phyloP scores from a whole-genome alignment of 2,113 vertebrate genomes.

The Microcebus tavaratra region DNA sequence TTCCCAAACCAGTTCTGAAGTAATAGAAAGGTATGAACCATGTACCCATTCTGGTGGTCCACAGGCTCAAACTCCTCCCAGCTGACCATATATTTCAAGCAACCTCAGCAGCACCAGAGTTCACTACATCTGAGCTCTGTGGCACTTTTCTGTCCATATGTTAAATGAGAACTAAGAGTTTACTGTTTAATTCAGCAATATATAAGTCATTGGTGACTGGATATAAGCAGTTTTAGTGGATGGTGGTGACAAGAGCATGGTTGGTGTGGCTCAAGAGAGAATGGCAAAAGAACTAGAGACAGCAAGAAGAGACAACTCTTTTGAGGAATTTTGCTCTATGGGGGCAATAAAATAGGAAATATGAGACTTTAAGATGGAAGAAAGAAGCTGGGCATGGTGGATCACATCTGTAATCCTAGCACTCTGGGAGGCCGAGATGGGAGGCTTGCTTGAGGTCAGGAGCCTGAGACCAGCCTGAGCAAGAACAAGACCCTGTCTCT shows the following conservation, averaged over 20 bases:
- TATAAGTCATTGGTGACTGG: background rate
- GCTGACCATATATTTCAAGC: background rate
- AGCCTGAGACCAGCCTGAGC: too few species aligned
- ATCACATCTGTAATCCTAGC: too few species aligned
- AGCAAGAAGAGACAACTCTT: background rate
- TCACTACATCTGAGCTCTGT: background rate
- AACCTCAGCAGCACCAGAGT: background rate
- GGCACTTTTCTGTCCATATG: background rate
- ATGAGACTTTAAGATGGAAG: background rate
- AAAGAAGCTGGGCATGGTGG: too few species aligned
- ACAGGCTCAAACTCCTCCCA: background rate
- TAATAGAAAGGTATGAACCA: background rate
- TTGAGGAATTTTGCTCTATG: background rate
- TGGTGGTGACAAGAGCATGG: background rate
- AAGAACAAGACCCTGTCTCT: too few species aligned
- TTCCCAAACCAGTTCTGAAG: conserved; percentile 7
- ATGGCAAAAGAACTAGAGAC: background rate
- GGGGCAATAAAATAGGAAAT: background rate
- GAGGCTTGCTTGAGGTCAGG: too few species aligned
- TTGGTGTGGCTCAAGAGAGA: background rate
- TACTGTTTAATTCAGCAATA: background rate
- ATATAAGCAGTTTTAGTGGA: background rate
- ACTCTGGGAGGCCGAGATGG: too few species aligned
- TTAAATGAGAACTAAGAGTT: background rate
- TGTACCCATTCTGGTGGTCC: background rate